Evolutionary conservation across 2,888 invertebrate species (phyloP).

Genomic region (Amphipoea oculea): DNA sequence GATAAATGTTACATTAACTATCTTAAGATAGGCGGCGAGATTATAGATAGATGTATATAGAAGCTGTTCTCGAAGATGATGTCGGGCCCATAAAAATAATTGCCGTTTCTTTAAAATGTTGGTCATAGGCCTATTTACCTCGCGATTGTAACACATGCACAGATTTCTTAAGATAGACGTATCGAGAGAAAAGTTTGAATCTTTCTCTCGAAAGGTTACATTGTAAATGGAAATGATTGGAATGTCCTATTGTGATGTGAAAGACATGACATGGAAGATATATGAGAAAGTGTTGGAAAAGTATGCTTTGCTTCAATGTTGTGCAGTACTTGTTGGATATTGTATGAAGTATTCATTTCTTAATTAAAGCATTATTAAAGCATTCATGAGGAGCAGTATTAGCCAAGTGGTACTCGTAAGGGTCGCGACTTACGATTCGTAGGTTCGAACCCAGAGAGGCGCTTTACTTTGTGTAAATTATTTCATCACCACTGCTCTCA

Average conservation of each 20-base stretch:
- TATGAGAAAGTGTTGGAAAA: conserved; percentile 31
- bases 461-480: too few species aligned
- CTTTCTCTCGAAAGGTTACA: conserved; percentile 19
- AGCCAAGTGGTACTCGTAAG: too few species aligned
- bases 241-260: conserved; percentile 18
- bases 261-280: conserved; percentile 4
- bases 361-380: background rate
- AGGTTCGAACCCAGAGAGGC: too few species aligned
- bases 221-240: conserved; percentile 23
- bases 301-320: background rate
- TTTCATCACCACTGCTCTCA: too few species aligned
- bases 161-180: conserved; percentile 17
- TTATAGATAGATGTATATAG: too few species aligned
- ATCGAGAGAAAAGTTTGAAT: conserved; percentile 30
- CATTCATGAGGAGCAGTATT: too few species aligned
- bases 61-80: background rate
- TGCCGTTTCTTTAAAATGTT: conserved; percentile 4
- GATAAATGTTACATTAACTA: background rate
- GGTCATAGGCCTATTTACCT: background rate
- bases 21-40: background rate
- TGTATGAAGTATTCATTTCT: background rate
- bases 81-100: conserved; percentile 13
- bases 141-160: background rate
- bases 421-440: too few species aligned
- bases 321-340: background rate